A percentile compares a stretch with the other conserved stretches of the same genome.
Evolutionary conservation across 64 coral and sea anemone species (phyloP).

Genomic region (Porites lutea): DNA sequence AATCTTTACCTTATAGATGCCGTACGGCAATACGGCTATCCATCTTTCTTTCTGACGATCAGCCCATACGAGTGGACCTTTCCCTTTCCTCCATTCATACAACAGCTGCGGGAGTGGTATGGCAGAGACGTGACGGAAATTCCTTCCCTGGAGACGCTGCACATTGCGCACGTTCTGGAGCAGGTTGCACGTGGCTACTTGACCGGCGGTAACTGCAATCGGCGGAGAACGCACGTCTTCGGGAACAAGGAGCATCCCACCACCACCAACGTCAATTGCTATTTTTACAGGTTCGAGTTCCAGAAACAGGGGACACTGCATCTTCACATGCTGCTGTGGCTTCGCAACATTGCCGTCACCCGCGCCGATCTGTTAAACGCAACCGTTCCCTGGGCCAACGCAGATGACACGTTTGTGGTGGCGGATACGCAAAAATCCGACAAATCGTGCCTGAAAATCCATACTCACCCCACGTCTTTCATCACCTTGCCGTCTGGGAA

Average conservation of each 20-base stretch:
- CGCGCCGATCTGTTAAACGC: background rate
- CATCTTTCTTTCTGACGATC: constrained; percentile 31
- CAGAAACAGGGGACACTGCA: no score
- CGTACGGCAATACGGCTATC: constrained; percentile 48
- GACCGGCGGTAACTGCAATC: background rate
- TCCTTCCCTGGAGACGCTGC: background rate
- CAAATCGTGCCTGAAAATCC: background rate
- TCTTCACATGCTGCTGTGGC: no score
- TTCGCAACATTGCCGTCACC: no score
- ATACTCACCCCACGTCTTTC: background rate
- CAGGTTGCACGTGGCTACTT: background rate
- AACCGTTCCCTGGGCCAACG: constrained; percentile 24
- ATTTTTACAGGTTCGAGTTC: no score
- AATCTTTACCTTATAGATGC: constrained; percentile 45
- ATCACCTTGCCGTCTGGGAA: background rate
- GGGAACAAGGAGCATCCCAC: background rate
- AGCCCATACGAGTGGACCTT: constrained; percentile 62
- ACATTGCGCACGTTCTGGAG: constrained; percentile 30
- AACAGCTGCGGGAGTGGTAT: background rate
- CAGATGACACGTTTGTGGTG: constrained; percentile 20
- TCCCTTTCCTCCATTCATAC: constrained; percentile 27
- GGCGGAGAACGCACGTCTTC: background rate
- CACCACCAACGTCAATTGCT: no score
- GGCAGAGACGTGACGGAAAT: constrained; percentile 11
- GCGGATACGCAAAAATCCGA: constrained; percentile 32